Evolutionary conservation across 92 coral and sea anemone species (phyloP).

Genomic region (Parazoanthus atlanticus): DNA sequence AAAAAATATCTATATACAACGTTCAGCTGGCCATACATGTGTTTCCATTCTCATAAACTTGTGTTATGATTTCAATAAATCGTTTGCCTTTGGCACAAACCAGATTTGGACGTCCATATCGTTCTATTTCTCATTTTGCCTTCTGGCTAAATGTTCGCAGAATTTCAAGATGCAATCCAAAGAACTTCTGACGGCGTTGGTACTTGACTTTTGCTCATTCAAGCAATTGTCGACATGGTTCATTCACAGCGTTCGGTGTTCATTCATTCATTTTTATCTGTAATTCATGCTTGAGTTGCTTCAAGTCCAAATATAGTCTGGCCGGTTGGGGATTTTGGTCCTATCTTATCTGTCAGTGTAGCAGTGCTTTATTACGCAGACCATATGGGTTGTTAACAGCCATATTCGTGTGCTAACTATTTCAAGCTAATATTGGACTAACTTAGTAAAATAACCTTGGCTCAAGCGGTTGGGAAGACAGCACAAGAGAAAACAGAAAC

Average conservation of each 20-base stretch:
- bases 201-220: not conserved
- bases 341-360: not conserved
- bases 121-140: not conserved
- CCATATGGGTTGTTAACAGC: not conserved
- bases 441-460: not conserved
- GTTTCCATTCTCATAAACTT: not conserved
- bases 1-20: too few species aligned
- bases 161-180: not conserved
- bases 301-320: slow-evolving; percentile 21
- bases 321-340: not conserved
- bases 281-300: not conserved
- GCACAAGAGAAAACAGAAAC: not conserved
- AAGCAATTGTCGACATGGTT: not conserved
- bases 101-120: not conserved
- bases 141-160: not conserved
- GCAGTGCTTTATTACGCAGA: not conserved
- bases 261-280: not conserved
- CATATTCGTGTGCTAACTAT: not conserved
- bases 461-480: not conserved
- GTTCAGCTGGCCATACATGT: too few species aligned
- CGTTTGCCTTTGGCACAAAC: not conserved
- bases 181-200: not conserved
- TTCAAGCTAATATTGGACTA: slow-evolving; percentile 4
- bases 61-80: too few species aligned
- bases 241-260: not conserved